Evolutionary conservation across 2,797 vertebrate genomes (phyloP).

Genomic region (Chaenodraco wilsoni): DNA sequence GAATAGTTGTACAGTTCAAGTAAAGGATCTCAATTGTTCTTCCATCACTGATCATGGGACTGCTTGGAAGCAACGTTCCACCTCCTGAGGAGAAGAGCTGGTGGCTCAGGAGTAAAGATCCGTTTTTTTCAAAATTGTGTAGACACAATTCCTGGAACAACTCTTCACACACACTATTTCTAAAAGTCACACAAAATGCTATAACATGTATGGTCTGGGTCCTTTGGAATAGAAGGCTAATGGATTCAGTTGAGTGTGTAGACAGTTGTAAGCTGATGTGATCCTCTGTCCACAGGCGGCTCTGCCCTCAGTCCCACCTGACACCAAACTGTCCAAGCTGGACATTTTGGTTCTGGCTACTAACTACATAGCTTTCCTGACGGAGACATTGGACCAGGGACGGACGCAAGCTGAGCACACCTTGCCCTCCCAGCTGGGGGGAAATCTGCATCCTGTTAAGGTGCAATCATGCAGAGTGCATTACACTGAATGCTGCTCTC

Average conservation of each 20-base stretch:
- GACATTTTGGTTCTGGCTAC: conserved; percentile 90
- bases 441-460: conserved; percentile 89
- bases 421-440: conserved; percentile 74
- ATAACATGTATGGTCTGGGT: neutral
- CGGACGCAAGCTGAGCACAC: conserved; percentile 63
- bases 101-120: too few relatives aligned
- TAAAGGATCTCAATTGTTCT: too few relatives aligned
- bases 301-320: conserved; percentile 87
- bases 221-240: too few relatives aligned
- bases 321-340: conserved; percentile 92
- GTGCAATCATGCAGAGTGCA: conserved; percentile 60
- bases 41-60: too few relatives aligned
- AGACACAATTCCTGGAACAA: neutral
- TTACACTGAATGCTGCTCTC: neutral
- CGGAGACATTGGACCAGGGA: conserved; percentile 83
- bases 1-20: too few relatives aligned
- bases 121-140: neutral
- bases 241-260: too few relatives aligned
- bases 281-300: conserved; percentile 72
- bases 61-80: too few relatives aligned
- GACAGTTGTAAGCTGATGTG: neutral
- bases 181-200: neutral
- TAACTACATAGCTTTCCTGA: conserved; percentile 90
- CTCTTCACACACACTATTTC: neutral
- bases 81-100: too few relatives aligned